A percentile compares a stretch with the other conserved stretches of the same genome.
phyloP scores from a whole-genome alignment of 2,113 vertebrate species.

The Heterotilapia buettikoferi region DNA sequence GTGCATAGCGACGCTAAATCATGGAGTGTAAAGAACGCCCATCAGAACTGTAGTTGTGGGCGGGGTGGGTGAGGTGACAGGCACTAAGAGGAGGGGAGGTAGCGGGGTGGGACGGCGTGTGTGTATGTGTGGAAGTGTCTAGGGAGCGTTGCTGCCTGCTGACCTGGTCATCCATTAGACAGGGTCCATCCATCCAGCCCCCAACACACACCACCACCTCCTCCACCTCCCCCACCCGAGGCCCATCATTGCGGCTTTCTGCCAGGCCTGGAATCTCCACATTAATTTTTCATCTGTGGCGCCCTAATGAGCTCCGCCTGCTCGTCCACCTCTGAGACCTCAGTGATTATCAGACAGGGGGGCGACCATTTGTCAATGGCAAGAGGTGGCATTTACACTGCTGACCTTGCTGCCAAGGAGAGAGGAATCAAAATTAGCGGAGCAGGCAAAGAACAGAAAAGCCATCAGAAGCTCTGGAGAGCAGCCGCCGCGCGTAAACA shows the following conservation, averaged over 20 bases:
- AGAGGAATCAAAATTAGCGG: slow-evolving; percentile 4
- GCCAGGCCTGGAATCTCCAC: slow-evolving; percentile 57
- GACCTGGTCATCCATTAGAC: slow-evolving; percentile 64
- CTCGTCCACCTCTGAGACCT: slow-evolving; percentile 66
- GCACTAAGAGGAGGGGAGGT: neutral
- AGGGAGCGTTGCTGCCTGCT: slow-evolving; percentile 47
- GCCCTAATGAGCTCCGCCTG: slow-evolving; percentile 72
- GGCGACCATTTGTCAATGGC: slow-evolving; percentile 65
- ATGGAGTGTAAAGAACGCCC: neutral
- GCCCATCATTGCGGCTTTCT: slow-evolving; percentile 42
- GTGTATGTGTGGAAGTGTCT: slow-evolving; percentile 19
- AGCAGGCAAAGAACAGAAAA: neutral
- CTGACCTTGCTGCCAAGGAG: slow-evolving; percentile 68
- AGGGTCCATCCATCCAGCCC: slow-evolving; percentile 34
- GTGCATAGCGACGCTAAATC: neutral
- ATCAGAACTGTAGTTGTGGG: slow-evolving; percentile 14
- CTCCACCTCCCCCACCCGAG: neutral
- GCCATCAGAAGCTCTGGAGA: slow-evolving; percentile 3
- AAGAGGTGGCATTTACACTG: slow-evolving; percentile 65
- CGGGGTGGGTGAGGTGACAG: neutral
- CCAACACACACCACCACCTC: neutral
- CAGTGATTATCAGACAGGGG: slow-evolving; percentile 64
- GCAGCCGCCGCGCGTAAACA: neutral
- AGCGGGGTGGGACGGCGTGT: slow-evolving; percentile 17
- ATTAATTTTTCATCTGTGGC: slow-evolving; percentile 70